Conservation (phyloP, 1,140 invertebrate species). For the Pemphigus obesinymphae region DNA sequence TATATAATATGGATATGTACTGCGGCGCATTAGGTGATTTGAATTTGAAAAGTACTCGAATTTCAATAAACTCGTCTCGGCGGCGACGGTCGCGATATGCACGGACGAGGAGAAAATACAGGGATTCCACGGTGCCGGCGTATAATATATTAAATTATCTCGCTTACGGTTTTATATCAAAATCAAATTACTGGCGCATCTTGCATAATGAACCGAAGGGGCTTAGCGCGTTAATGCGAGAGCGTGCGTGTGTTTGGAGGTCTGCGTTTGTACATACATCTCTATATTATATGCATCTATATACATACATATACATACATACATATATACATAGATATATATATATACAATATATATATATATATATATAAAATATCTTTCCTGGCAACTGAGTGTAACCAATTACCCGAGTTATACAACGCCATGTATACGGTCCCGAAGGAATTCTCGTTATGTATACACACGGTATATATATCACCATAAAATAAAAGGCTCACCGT, state of each 20-base stretch:
- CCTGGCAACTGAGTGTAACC: slow-evolving; percentile 20
- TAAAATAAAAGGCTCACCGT: slow-evolving; percentile 15
- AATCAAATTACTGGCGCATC: slow-evolving; percentile 32
- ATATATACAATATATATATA: background rate
- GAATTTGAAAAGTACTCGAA: slow-evolving; percentile 20
- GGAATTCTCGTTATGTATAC: slow-evolving; percentile 11
- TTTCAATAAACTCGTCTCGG: slow-evolving; percentile 9
- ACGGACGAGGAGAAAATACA: background rate
- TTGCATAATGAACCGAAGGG: slow-evolving; percentile 30
- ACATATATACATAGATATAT: background rate
- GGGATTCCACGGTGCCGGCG: background rate
- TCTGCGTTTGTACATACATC: background rate
- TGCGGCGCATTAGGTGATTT: background rate
- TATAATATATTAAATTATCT: slow-evolving; percentile 19
- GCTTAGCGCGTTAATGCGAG: slow-evolving; percentile 26
- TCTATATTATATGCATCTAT: background rate
- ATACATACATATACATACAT: background rate
- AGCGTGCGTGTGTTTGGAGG: background rate
- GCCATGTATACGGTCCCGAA: background rate
- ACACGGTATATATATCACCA: background rate
- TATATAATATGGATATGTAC: too few relatives aligned
- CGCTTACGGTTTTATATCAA: slow-evolving; percentile 28
- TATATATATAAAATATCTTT: background rate
- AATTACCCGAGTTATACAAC: slow-evolving; percentile 22
- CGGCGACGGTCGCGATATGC: background rate